phyloP scores from a whole-genome alignment of 2,888 invertebrate genomes.

The Orchesella flavescens region DNA sequence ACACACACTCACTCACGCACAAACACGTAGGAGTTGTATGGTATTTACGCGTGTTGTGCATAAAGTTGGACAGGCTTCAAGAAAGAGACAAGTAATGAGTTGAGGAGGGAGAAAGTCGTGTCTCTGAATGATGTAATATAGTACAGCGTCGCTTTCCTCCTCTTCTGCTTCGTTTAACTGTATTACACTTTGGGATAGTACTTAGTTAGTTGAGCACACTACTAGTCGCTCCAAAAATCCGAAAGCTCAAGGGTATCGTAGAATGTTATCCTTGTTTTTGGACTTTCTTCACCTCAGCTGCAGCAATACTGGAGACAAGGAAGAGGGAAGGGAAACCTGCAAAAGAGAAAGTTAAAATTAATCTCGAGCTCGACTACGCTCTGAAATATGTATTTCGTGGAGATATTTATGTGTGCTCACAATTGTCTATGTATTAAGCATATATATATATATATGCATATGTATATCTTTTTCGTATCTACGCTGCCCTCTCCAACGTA shows the following conservation, averaged over 20 bases:
- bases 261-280: constrained; percentile 7
- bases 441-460: not conserved
- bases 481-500: too few relatives aligned
- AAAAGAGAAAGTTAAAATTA: constrained; percentile 38
- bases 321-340: not conserved
- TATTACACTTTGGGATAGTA: not conserved
- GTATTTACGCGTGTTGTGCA: constrained; percentile 22
- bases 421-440: not conserved
- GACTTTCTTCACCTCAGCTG: constrained; percentile 29
- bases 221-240: not conserved
- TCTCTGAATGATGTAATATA: not conserved
- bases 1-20: not conserved
- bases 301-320: not conserved
- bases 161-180: constrained; percentile 12
- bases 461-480: not conserved
- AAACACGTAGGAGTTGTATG: not conserved
- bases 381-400: not conserved
- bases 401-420: not conserved
- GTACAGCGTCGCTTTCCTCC: not conserved
- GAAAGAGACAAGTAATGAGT: not conserved
- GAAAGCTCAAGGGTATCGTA: constrained; percentile 46
- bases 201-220: too few relatives aligned
- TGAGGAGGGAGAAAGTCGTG: not conserved
- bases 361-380: not conserved
- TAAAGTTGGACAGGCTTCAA: constrained; percentile 20